phyloP scores from a whole-genome alignment of 2,888 invertebrate species.

The Chrysodeixis includens region DNA sequence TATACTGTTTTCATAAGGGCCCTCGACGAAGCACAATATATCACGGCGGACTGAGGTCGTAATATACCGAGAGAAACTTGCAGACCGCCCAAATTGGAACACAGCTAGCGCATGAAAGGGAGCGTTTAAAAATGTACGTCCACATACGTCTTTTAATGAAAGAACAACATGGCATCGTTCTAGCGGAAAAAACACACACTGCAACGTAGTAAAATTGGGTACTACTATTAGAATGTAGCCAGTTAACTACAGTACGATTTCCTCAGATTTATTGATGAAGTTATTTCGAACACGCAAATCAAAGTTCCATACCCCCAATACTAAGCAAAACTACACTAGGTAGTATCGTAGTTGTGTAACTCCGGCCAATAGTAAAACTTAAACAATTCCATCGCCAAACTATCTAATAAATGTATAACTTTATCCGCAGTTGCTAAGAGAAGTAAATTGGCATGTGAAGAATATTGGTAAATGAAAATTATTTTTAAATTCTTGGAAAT shows the following conservation, averaged over 20 bases:
- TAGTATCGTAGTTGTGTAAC: conserved; percentile 31
- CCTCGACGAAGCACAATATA: conserved; percentile 24
- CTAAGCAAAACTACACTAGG: conserved; percentile 20
- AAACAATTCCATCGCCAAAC: conserved; percentile 18
- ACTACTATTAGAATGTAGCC: neutral
- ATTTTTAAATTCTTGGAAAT: conserved; percentile 16
- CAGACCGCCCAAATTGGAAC: conserved; percentile 9
- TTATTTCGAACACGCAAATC: neutral
- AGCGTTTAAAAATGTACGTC: conserved; percentile 4
- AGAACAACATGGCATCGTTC: neutral
- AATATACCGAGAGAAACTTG: conserved; percentile 19
- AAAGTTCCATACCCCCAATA: conserved; percentile 16
- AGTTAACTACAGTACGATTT: neutral
- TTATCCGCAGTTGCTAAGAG: neutral
- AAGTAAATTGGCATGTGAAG: neutral
- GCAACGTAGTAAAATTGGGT: neutral
- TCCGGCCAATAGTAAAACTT: conserved; percentile 31
- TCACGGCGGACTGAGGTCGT: conserved; percentile 6
- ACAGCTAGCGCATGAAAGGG: neutral
- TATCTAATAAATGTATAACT: conserved; percentile 10
- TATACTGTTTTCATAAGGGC: conserved; percentile 15
- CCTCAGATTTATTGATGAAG: neutral
- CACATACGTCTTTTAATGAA: conserved; percentile 1
- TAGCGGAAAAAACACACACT: neutral
- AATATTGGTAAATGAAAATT: conserved; percentile 13